Conservation (phyloP, 2,888 invertebrate genomes). For the Orthonevra nobilis region DNA sequence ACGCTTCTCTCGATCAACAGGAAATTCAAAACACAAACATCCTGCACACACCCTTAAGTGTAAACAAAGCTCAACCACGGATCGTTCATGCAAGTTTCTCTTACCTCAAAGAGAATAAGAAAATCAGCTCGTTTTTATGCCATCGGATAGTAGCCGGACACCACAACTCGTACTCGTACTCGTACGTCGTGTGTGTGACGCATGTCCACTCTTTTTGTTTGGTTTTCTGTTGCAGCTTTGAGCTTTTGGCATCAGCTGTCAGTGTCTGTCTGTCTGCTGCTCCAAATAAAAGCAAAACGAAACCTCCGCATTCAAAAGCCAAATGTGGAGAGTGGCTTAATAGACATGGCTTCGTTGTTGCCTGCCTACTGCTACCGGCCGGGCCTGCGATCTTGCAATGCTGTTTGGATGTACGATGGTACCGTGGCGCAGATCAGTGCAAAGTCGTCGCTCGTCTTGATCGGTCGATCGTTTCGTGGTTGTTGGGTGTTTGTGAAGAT, state of each 20-base stretch:
- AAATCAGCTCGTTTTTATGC: background rate
- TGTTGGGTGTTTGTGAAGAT: slow-evolving; percentile 13
- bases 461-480: slow-evolving; percentile 44
- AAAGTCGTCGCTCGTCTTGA: slow-evolving; percentile 59
- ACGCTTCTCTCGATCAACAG: too few relatives aligned
- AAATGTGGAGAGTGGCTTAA: slow-evolving; percentile 13
- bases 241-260: slow-evolving; percentile 3
- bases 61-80: too few relatives aligned
- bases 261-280: too few relatives aligned
- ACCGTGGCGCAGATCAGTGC: slow-evolving; percentile 53
- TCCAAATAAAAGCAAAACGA: slow-evolving; percentile 17
- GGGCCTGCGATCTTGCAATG: too few relatives aligned
- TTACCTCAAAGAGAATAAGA: slow-evolving; percentile 15
- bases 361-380: too few relatives aligned
- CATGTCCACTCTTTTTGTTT: background rate
- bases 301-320: background rate
- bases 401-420: slow-evolving; percentile 29
- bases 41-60: too few relatives aligned
- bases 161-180: too few relatives aligned
- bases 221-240: slow-evolving; percentile 10
- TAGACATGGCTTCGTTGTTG: too few relatives aligned
- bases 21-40: too few relatives aligned
- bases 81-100: slow-evolving; percentile 18
- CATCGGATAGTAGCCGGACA: too few relatives aligned
- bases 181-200: background rate